Base-by-base conservation (phyloP, 2,888 invertebrate species). In the Mallateleia sp. region DNA sequence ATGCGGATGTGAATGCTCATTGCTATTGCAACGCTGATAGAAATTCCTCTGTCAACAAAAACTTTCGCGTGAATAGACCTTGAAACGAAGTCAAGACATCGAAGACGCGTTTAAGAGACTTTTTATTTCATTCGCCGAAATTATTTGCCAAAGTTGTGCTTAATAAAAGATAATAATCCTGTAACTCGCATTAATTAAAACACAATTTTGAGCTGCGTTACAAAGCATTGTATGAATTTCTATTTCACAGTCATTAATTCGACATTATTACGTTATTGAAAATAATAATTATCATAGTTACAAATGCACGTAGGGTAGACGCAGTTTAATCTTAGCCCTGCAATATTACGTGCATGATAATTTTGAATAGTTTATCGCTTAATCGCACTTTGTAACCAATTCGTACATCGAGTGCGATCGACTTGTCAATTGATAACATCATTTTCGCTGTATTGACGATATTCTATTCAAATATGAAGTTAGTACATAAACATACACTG, bases 41-140 rank as follows among this genome's bases (percentile, higher is more conserved):
- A 77, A 77, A 77, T 77, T 77, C 77, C 77, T 34, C 24, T 45
- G 77, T 77, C 66, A 77, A 77, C 66, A 77, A 66, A 64, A 64
- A 66, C 54, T 66, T 28, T 56, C 66, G 25, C 34, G 66, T 8
- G 45, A 77, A 28, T 45, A 45, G 11, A 56, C 45, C 66, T 58
- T 42, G 9, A 20, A 47, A 32, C 15, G 34, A 62, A 50, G 22
- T 18, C 24, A 34, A 56, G 28, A 15, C 14, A 14, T 45, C 14
- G 24, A 38, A 62, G 50, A 74, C 18, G 34, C 60, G n/a, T 50
- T 18, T 38, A 20, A 18, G 22, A 45, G 18, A 45, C n/a, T 45
- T 45, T 45, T 45, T n/a, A n/a, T 15, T 45, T 38, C 11, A 38
- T 34, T 50, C 25, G 18, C 66, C 1, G 11, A 64, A 64, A 28